A percentile compares a stretch with the other conserved stretches of the same genome.
Conservation (phyloP, 2,888 invertebrate genomes). For the Drosophila demipolita region DNA sequence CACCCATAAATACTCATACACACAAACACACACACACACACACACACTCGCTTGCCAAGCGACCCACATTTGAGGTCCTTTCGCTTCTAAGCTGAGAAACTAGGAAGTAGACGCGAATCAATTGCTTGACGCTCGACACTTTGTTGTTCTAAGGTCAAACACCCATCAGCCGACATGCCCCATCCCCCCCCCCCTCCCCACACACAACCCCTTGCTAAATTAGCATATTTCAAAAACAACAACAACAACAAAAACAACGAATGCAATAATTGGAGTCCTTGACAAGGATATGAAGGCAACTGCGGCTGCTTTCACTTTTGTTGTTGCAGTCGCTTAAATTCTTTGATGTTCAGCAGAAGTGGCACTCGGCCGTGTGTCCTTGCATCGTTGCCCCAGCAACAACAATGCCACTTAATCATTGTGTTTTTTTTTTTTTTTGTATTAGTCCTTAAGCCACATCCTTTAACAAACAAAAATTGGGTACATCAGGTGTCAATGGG, state of each 20-base stretch:
- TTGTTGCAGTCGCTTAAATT: conserved; percentile 64
- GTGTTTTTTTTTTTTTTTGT: conserved; percentile 12
- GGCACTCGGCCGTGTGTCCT: conserved; percentile 74
- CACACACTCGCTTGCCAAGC: conserved; percentile 18
- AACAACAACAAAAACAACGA: conserved; percentile 53
- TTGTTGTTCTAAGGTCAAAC: conserved; percentile 41
- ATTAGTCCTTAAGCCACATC: conserved; percentile 23
- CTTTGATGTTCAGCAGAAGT: conserved; percentile 80
- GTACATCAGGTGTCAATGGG: conserved; percentile 40
- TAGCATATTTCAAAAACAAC: conserved; percentile 79
- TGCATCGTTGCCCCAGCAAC: conserved; percentile 48
- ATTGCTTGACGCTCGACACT: conserved; percentile 51
- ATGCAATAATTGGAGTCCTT: conserved; percentile 80
- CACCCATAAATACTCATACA: conserved; percentile 6
- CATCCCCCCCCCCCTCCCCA: neutral
- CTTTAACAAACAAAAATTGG: conserved; percentile 29
- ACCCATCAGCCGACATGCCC: conserved; percentile 13
- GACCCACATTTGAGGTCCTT: conserved; percentile 51
- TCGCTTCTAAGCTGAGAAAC: conserved; percentile 36
- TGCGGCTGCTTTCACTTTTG: conserved; percentile 65
- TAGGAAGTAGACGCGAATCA: conserved; percentile 78
- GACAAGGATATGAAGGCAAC: conserved; percentile 21
- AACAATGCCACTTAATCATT: conserved; percentile 67
- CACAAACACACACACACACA: conserved; percentile 15
- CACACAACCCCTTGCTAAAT: conserved; percentile 53